Evolutionary conservation across 2,113 vertebrate genomes (phyloP), one percentile per base, ranked within the genome.

Genomic region (Poecile atricapillus): DNA sequence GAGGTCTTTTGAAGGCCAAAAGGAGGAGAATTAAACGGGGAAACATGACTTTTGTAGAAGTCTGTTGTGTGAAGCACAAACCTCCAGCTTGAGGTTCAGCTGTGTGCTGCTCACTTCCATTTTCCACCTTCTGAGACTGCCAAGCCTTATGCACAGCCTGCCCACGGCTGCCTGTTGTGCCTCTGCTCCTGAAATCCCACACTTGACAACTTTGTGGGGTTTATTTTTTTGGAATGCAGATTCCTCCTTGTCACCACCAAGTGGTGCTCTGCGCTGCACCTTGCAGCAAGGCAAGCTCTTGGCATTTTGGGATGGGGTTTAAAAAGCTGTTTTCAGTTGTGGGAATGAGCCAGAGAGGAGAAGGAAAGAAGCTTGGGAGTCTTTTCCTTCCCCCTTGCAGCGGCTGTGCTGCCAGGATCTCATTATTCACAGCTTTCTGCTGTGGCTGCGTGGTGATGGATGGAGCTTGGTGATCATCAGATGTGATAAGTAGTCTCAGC

Each of bases 211-310:
- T 30, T 1, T 10, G 22, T 14, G 13, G 10, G 8, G 9, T 3
- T n/a, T 49, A 39, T 39, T 37, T 41, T 33, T 33, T 14, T 15
- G 19, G 68, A 74, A 37, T 2, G 80, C 1, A 68, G 24, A 15
- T 96, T 96, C 69, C 92, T 90, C 80, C n/a, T 3, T 28, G 88
- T 90, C 67, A 62, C 96, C 95, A 96, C 92, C 92, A 21, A 96
- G 95, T 92, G 96, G 96, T 71, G 92, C 94, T 96, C 87, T 95
- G 91, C 8, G 0, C 95, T 93, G 83, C 41, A 31, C 68, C 82
- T 86, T 70, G 85, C 85, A 75, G 71, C 64, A 4, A 77, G 60
- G 71, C 47, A 9, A 16, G 44, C 93, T 71, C 33, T 2, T 75
- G 64, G 82, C 15, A 0, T 81, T 55, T 90, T 17, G 60, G 76